phyloP scores from a whole-genome alignment of 2,113 vertebrate species.

The Crypturellus undulatus region DNA sequence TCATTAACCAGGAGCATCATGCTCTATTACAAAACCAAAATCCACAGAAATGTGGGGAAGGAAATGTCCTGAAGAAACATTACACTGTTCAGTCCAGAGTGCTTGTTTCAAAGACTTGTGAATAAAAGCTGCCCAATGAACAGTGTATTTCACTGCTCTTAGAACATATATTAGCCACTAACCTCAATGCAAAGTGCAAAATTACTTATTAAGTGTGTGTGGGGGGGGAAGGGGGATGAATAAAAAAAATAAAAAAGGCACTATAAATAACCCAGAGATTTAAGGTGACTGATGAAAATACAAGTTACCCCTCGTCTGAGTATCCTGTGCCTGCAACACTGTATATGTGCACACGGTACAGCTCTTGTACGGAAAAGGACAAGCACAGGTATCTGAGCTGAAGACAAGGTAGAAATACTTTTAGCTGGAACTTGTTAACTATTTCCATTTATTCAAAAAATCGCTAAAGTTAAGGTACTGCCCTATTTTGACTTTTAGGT shows the following conservation, averaged over 20 bases:
- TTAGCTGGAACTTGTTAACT: too few species aligned
- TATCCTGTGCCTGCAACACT: accelerated
- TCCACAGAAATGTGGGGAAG: accelerated
- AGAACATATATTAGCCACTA: accelerated
- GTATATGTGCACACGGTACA: not conserved
- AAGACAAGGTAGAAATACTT: not conserved
- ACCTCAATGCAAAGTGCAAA: not conserved
- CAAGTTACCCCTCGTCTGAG: not conserved
- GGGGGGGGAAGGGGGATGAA: too few species aligned
- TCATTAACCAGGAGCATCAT: not conserved
- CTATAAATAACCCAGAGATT: not conserved
- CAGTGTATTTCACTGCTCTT: accelerated
- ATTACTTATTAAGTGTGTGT: accelerated
- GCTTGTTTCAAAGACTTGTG: not conserved
- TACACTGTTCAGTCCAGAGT: not conserved
- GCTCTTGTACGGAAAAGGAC: accelerated
- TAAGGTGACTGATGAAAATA: not conserved
- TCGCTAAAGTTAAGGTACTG: accelerated
- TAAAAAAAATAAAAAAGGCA: too few species aligned
- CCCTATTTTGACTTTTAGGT: accelerated
- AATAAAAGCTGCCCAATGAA: not conserved
- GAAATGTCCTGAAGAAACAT: too few species aligned
- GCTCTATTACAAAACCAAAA: not conserved
- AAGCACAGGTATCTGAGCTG: not conserved
- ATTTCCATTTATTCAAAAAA: not conserved